Percentiles rank a stretch among this genome's conserved stretches.
phyloP scores from a whole-genome alignment of 2,113 vertebrate species.

The Xiphophorus hellerii region DNA sequence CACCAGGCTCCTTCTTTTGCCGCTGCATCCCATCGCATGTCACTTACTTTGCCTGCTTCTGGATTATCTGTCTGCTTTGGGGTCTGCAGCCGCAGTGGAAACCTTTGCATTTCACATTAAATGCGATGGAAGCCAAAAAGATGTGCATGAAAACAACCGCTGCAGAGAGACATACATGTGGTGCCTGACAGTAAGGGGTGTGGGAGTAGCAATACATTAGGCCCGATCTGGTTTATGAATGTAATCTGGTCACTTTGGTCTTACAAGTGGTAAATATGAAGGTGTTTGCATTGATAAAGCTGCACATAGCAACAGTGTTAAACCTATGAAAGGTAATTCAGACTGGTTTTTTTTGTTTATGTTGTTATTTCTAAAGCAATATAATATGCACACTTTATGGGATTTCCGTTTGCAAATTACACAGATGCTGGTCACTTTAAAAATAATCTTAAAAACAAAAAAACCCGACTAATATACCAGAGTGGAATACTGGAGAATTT shows the following conservation, averaged over 20 bases:
- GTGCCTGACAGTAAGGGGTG: constrained; percentile 39
- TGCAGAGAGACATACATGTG: constrained; percentile 38
- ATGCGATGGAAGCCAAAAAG: constrained; percentile 38
- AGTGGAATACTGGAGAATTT: constrained; percentile 8
- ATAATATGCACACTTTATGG: too few relatives aligned
- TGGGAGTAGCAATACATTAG: constrained; percentile 21
- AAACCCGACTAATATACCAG: neutral
- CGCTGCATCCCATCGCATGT: constrained; percentile 62
- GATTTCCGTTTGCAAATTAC: neutral
- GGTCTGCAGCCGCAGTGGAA: constrained; percentile 66
- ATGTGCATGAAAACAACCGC: constrained; percentile 47
- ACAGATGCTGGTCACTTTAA: neutral
- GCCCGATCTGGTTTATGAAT: constrained; percentile 13
- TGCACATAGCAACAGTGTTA: constrained; percentile 2
- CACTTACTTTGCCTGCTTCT: constrained; percentile 69
- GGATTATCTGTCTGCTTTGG: constrained; percentile 64
- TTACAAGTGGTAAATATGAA: constrained; percentile 3
- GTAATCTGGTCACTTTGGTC: constrained; percentile 28
- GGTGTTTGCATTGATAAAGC: neutral
- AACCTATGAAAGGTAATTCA: neutral
- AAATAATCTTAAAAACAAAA: neutral
- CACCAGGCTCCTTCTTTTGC: constrained; percentile 31
- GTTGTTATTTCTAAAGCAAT: neutral
- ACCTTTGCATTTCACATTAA: constrained; percentile 66
- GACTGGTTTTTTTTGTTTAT: neutral